Conservation (phyloP, 2,113 vertebrate genomes). For the Podilymbus podiceps region DNA sequence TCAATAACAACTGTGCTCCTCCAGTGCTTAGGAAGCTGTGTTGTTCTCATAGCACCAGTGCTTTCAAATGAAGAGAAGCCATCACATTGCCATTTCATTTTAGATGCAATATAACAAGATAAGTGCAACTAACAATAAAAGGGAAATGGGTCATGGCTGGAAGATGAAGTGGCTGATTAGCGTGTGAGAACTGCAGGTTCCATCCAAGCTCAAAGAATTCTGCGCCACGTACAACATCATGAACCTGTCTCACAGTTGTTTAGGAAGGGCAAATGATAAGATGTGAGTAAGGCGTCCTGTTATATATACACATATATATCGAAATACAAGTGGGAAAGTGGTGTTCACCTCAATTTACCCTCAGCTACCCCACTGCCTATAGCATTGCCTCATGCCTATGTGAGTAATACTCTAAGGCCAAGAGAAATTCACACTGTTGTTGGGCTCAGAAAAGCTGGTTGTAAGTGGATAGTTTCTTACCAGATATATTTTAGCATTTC, state of each 20-base stretch:
- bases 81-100: constrained; percentile 34
- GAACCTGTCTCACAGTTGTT: neutral
- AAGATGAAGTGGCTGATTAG: constrained; percentile 46
- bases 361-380: neutral
- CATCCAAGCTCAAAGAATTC: neutral
- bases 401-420: neutral
- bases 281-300: neutral
- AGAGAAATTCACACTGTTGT: neutral
- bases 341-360: neutral
- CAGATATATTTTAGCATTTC: neutral
- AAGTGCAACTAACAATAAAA: constrained; percentile 43
- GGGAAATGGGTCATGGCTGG: neutral
- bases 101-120: constrained; percentile 23
- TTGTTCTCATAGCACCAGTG: neutral
- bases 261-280: neutral
- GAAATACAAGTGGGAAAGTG: neutral
- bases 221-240: rapidly evolving
- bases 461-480: neutral
- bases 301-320: neutral
- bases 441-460: neutral
- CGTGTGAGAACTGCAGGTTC: constrained; percentile 39
- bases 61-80: constrained; percentile 7
- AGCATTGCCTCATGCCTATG: neutral
- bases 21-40: constrained; percentile 9
- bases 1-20: constrained; percentile 39